These are phyloP conservation scores for Cichlasoma orientale DNA, from an alignment of 2,797 vertebrate genomes.

Conservation along the genomic window DNA sequence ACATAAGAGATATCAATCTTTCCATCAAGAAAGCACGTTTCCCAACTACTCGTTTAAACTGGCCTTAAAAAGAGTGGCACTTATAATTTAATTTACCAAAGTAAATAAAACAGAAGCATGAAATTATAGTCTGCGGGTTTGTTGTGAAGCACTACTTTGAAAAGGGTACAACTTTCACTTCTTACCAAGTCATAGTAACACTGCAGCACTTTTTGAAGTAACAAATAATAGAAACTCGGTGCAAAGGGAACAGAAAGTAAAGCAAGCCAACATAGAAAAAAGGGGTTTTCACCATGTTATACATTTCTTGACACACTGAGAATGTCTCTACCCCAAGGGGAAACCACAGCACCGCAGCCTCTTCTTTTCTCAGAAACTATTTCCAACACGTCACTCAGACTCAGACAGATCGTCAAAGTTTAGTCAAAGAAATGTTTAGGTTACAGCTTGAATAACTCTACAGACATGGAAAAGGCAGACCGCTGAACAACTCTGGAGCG, in stretches of 20 bases:
- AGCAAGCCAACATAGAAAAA: not conserved
- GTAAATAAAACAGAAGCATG: not conserved
- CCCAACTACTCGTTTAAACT: not conserved
- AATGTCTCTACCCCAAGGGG: not conserved
- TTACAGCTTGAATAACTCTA: not conserved
- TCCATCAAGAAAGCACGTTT: not conserved
- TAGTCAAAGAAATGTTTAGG: not conserved
- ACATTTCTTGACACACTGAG: not conserved
- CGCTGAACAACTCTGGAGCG: not conserved
- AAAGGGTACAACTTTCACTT: not conserved
- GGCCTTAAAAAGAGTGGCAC: not conserved
- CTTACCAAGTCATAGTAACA: not conserved
- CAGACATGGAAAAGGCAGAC: not conserved
- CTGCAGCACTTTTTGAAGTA: not conserved
- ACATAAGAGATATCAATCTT: not conserved
- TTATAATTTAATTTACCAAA: not conserved
- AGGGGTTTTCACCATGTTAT: conserved; percentile 19
- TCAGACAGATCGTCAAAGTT: not conserved
- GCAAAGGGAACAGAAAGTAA: conserved; percentile 3
- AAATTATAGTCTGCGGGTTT: not conserved
- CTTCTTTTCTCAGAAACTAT: conserved; percentile 1
- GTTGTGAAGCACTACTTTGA: not conserved
- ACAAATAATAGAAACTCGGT: not conserved
- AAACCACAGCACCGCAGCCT: conserved; percentile 39
- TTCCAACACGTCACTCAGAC: conserved; percentile 14